phyloP scores from a whole-genome alignment of 2,113 vertebrate genomes.

The Chaetodon trifascialis region DNA sequence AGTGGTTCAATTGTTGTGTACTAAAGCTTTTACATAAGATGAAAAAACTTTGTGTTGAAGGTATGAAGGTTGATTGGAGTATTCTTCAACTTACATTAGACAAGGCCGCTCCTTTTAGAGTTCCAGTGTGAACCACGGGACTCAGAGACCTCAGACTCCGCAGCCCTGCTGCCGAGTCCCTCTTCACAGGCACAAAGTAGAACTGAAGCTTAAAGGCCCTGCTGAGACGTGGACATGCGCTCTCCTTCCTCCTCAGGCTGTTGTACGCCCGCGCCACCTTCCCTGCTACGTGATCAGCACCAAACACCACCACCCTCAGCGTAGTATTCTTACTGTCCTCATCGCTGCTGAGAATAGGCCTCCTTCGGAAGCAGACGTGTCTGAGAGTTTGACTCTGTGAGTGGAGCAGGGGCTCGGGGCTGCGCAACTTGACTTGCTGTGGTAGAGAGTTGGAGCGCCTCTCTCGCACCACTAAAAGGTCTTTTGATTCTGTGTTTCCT shows the following conservation, averaged over 20 bases:
- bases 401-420: constrained; percentile 43
- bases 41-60: background rate
- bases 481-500: constrained; percentile 82
- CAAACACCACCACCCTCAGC: constrained; percentile 93
- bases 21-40: too few relatives aligned
- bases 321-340: constrained; percentile 88
- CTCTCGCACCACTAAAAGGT: constrained; percentile 77
- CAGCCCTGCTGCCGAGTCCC: constrained; percentile 71
- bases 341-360: constrained; percentile 92
- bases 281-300: constrained; percentile 93
- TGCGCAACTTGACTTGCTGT: constrained; percentile 82
- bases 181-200: constrained; percentile 92
- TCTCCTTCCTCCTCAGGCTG: constrained; percentile 90
- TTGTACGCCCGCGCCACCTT: constrained; percentile 95
- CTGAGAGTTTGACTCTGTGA: constrained; percentile 64
- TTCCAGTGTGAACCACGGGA: constrained; percentile 25
- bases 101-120: constrained; percentile 45
- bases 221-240: constrained; percentile 87
- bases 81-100: constrained; percentile 62
- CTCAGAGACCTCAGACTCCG: constrained; percentile 46
- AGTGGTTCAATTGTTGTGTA: too few relatives aligned
- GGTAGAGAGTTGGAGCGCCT: constrained; percentile 93
- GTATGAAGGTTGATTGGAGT: background rate
- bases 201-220: constrained; percentile 93
- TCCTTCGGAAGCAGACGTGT: constrained; percentile 84